Conservation (phyloP, 2,888 invertebrate genomes). For the Volucella bombylans region DNA sequence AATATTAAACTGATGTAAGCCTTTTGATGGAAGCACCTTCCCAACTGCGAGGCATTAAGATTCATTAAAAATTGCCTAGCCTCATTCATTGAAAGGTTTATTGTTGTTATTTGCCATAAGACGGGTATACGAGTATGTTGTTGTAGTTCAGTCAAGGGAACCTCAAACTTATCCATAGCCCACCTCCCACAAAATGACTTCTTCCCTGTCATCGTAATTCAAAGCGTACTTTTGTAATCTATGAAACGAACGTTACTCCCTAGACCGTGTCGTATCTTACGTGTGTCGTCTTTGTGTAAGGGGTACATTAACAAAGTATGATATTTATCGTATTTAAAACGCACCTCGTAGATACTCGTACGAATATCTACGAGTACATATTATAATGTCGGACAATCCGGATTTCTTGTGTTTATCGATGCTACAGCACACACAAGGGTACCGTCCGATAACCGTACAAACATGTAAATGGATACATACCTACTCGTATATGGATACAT, state of each 20-base stretch:
- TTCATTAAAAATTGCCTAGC: conserved; percentile 69
- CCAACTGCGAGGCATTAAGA: conserved; percentile 55
- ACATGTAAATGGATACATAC: background rate
- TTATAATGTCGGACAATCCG: conserved; percentile 49
- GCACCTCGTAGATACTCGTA: conserved; percentile 40
- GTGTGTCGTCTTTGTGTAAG: conserved; percentile 25
- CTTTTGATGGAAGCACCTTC: conserved; percentile 55
- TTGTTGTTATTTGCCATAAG: conserved; percentile 6
- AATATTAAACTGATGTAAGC: conserved; percentile 65
- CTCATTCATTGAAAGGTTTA: conserved; percentile 43
- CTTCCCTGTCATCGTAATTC: conserved; percentile 34
- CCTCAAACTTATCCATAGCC: background rate
- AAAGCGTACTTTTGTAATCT: conserved; percentile 35
- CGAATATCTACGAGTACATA: background rate
- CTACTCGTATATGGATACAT: conserved; percentile 1
- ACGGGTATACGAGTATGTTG: background rate
- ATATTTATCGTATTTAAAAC: conserved; percentile 59
- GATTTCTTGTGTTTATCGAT: conserved; percentile 43
- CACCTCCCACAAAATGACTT: background rate
- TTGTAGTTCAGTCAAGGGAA: background rate
- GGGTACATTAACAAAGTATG: conserved; percentile 51
- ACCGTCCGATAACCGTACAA: conserved; percentile 18
- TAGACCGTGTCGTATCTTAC: conserved; percentile 29
- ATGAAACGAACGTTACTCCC: conserved; percentile 26
- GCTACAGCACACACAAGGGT: conserved; percentile 41